These are phyloP conservation scores for Macropus fuliginosus DNA, from an alignment of 2,797 vertebrate species.

Conservation along the genomic window DNA sequence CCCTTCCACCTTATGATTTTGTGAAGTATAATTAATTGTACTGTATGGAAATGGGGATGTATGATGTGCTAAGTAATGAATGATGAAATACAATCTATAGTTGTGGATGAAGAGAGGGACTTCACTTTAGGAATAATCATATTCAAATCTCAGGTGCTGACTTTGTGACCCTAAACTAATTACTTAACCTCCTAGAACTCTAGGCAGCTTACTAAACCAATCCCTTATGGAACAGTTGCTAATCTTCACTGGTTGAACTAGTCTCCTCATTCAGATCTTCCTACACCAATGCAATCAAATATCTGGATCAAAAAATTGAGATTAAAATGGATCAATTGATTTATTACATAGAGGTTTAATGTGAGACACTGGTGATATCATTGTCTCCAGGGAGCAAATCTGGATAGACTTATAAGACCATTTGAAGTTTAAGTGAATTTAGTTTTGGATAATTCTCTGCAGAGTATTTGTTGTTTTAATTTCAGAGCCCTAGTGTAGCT, in stretches of 20 bases:
- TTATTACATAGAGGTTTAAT: conserved; percentile 61
- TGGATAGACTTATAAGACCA: conserved; percentile 63
- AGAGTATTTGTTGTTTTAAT: conserved; percentile 58
- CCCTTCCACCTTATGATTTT: conserved; percentile 9
- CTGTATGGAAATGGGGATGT: conserved; percentile 53
- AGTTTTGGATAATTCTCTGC: conserved; percentile 59
- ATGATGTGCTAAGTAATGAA: conserved; percentile 68
- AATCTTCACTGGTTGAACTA: background rate
- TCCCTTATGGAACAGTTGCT: background rate
- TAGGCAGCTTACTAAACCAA: background rate
- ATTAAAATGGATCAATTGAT: conserved; percentile 66
- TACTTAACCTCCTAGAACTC: background rate
- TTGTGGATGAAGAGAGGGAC: background rate
- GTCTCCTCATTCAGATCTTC: background rate
- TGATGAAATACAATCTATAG: background rate
- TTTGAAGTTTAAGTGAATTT: conserved; percentile 55
- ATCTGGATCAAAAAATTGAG: conserved; percentile 24
- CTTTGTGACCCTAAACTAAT: background rate
- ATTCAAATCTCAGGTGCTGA: background rate
- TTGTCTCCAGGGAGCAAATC: conserved; percentile 58
- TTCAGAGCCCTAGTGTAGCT: conserved; percentile 40
- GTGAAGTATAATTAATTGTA: conserved; percentile 61
- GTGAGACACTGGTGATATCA: conserved; percentile 56
- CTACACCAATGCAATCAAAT: background rate
- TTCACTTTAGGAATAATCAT: background rate